These are phyloP conservation scores for Huso huso DNA, from an alignment of 2,797 vertebrate genomes.

Conservation along the genomic window DNA sequence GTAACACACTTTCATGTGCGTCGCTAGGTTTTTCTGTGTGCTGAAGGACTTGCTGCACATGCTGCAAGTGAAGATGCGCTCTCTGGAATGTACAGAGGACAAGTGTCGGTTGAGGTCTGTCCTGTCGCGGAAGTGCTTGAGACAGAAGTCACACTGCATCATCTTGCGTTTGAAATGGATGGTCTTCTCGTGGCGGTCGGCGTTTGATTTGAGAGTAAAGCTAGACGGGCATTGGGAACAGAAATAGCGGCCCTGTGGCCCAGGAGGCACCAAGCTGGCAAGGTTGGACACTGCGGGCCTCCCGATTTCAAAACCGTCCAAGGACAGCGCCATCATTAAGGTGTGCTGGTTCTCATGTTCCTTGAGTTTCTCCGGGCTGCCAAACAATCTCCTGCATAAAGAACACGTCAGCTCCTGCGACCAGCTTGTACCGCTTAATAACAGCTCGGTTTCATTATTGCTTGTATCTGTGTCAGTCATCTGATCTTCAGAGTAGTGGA, in stretches of 20 bases:
- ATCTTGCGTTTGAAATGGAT: slow-evolving; percentile 70
- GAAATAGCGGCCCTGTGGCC: slow-evolving; percentile 52
- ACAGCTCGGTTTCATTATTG: slow-evolving; percentile 36
- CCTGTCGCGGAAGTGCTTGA: slow-evolving; percentile 62
- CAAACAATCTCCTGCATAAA: slow-evolving; percentile 69
- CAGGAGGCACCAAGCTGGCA: not conserved
- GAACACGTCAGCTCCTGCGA: slow-evolving; percentile 58
- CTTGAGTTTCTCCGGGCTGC: slow-evolving; percentile 58
- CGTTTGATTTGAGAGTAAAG: slow-evolving; percentile 75
- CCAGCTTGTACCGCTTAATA: slow-evolving; percentile 41
- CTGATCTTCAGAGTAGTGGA: slow-evolving; percentile 49
- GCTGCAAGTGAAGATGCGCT: slow-evolving; percentile 50
- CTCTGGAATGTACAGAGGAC: slow-evolving; percentile 55
- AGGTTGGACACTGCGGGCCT: slow-evolving; percentile 25
- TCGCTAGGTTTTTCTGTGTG: slow-evolving; percentile 65
- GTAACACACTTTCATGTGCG: slow-evolving; percentile 60
- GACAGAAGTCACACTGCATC: slow-evolving; percentile 64
- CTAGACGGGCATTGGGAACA: slow-evolving; percentile 69
- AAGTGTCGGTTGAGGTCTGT: slow-evolving; percentile 65
- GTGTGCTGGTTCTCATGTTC: slow-evolving; percentile 60
- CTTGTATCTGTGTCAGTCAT: slow-evolving; percentile 48
- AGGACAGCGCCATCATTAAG: slow-evolving; percentile 55
- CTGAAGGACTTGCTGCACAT: slow-evolving; percentile 63
- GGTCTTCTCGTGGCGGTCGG: slow-evolving; percentile 69
- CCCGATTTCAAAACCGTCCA: slow-evolving; percentile 36